Evolutionary conservation across 2,888 invertebrate genomes (phyloP).

Genomic region (Sminthurides aquaticus): DNA sequence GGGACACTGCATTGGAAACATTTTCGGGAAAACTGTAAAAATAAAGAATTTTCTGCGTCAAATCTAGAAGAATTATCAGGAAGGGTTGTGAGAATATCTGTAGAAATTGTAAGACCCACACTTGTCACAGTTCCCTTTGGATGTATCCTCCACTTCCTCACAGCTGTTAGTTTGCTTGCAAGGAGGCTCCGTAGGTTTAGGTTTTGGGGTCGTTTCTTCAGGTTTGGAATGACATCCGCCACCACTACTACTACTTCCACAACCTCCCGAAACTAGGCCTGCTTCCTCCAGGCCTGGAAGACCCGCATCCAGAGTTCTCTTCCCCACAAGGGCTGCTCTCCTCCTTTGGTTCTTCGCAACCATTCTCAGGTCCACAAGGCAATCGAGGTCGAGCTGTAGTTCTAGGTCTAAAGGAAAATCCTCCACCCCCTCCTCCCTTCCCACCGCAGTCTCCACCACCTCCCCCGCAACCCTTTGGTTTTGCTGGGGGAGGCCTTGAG

Average conservation of each 20-base stretch:
- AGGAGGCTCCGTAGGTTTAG: background rate
- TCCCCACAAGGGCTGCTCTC: background rate
- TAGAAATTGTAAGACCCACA: constrained; percentile 9
- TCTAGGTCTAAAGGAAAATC: background rate
- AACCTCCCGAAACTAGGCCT: background rate
- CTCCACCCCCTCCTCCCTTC: background rate
- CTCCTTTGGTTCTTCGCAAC: background rate
- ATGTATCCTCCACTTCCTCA: background rate
- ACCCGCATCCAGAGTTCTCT: background rate
- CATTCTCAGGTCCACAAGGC: constrained; percentile 3
- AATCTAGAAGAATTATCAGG: background rate
- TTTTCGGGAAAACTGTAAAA: constrained; percentile 7
- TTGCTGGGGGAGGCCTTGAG: background rate
- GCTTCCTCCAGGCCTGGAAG: background rate
- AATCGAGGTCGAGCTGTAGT: background rate
- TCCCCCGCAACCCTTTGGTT: too few relatives aligned
- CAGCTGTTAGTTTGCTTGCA: constrained; percentile 4
- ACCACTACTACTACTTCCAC: background rate
- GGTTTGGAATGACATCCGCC: background rate
- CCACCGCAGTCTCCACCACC: background rate
- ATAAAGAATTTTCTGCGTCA: background rate
- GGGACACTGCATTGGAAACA: constrained; percentile 7
- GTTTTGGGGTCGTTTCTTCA: background rate
- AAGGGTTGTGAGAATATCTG: constrained; percentile 2
- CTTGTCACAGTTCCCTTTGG: constrained; percentile 1